A percentile compares a stretch with the other conserved stretches of the same genome.
Evolutionary conservation across 2,888 invertebrate genomes (phyloP).

Genomic region (Orthosia gothica): DNA sequence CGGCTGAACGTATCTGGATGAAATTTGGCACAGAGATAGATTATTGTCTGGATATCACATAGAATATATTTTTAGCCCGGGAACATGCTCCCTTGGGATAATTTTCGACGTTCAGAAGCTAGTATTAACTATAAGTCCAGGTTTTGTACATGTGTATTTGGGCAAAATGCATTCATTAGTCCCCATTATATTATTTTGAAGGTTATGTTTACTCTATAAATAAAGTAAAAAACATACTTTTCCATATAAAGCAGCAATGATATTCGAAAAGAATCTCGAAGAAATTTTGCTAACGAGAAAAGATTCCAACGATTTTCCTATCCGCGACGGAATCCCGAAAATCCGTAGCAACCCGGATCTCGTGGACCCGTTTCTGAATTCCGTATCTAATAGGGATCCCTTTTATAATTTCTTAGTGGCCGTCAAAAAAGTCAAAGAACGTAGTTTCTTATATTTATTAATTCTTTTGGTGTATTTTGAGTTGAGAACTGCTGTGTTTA

Average conservation of each 20-base stretch:
- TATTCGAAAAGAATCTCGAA: slow-evolving; percentile 35
- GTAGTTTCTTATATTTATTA: slow-evolving; percentile 10
- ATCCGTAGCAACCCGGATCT: slow-evolving; percentile 46
- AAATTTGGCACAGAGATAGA: too few relatives aligned
- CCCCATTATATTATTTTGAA: neutral
- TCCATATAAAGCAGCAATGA: slow-evolving; percentile 19
- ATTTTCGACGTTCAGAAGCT: too few relatives aligned
- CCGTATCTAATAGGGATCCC: slow-evolving; percentile 51
- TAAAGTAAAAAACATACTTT: neutral
- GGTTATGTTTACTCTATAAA: neutral
- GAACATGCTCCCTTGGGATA: too few relatives aligned
- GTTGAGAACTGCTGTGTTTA: neutral
- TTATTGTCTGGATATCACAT: too few relatives aligned
- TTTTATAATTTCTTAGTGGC: slow-evolving; percentile 48
- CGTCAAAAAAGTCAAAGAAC: slow-evolving; percentile 26
- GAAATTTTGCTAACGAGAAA: slow-evolving; percentile 47
- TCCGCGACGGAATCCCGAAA: slow-evolving; percentile 57
- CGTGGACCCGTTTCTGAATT: slow-evolving; percentile 38
- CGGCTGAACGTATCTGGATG: too few relatives aligned
- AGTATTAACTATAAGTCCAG: too few relatives aligned
- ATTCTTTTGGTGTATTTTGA: neutral
- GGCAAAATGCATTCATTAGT: too few relatives aligned
- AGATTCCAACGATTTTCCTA: slow-evolving; percentile 38
- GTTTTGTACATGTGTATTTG: too few relatives aligned
- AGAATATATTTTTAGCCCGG: too few relatives aligned